A percentile compares a stretch with the other conserved stretches of the same genome.
phyloP scores from a whole-genome alignment of 2,888 invertebrate genomes.

The Zygogramma bicolorata region DNA sequence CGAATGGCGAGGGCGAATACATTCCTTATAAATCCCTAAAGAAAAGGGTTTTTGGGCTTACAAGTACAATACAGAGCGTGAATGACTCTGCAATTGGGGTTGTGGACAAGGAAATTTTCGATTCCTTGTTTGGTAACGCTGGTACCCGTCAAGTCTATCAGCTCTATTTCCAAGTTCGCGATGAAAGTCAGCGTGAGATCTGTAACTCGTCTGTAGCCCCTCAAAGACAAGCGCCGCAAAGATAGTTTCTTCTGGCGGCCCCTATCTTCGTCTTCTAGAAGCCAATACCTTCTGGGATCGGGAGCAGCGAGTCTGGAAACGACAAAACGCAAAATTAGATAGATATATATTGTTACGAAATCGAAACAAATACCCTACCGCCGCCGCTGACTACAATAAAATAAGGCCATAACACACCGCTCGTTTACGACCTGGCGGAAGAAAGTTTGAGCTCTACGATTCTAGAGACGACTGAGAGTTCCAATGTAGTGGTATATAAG shows the following conservation, averaged over 20 bases:
- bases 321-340: neutral
- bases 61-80: conserved; percentile 60
- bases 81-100: conserved; percentile 73
- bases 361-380: too few relatives aligned
- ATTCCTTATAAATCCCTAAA: conserved; percentile 13
- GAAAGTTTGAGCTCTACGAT: too few relatives aligned
- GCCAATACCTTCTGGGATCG: too few relatives aligned
- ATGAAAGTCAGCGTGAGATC: conserved; percentile 54
- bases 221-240: conserved; percentile 55
- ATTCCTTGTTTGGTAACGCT: conserved; percentile 74
- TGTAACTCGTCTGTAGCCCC: conserved; percentile 58
- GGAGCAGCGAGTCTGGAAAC: conserved; percentile 21
- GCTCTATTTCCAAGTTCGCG: conserved; percentile 55
- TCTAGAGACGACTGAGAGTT: too few relatives aligned
- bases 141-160: conserved; percentile 77
- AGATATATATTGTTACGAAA: too few relatives aligned
- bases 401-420: too few relatives aligned
- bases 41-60: conserved; percentile 51
- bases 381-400: too few relatives aligned
- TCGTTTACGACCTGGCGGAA: too few relatives aligned
- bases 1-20: conserved; percentile 29
- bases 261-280: conserved; percentile 7
- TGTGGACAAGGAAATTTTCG: conserved; percentile 70
- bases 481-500: too few relatives aligned
- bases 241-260: conserved; percentile 36